These are phyloP conservation scores for Tetrapedia diversipes DNA, from an alignment of 2,888 invertebrate genomes.

Conservation along the genomic window DNA sequence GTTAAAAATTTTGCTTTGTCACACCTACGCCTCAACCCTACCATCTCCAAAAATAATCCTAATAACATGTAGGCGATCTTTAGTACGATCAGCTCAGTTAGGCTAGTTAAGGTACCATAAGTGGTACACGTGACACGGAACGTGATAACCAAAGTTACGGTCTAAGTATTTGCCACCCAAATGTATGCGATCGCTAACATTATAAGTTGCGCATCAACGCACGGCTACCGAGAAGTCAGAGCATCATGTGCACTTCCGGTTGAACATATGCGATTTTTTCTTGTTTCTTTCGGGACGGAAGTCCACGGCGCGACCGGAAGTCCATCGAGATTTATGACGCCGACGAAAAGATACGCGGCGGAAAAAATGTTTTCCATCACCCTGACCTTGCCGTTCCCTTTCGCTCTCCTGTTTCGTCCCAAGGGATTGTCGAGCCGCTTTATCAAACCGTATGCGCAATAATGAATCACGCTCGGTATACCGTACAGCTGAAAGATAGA, in stretches of 20 bases:
- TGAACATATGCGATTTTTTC: constrained; percentile 63
- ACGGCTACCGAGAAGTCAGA: background rate
- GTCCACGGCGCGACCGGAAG: constrained; percentile 57
- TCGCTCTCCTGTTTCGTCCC: constrained; percentile 38
- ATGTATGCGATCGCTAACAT: no score
- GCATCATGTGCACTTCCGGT: constrained; percentile 46
- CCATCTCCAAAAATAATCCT: no score
- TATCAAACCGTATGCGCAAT: constrained; percentile 63
- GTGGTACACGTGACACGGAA: no score
- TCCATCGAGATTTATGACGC: constrained; percentile 73
- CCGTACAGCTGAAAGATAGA: constrained; percentile 48
- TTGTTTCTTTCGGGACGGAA: constrained; percentile 54
- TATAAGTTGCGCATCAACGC: constrained; percentile 17
- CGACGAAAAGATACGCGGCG: constrained; percentile 70
- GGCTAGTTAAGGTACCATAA: no score
- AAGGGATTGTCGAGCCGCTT: constrained; percentile 50
- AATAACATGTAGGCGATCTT: no score
- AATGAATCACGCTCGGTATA: constrained; percentile 62
- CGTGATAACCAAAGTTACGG: no score
- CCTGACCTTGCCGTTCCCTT: constrained; percentile 29
- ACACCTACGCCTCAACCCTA: no score
- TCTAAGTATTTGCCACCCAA: no score
- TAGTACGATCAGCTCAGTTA: no score
- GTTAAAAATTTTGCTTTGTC: no score
- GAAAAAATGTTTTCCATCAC: constrained; percentile 60